A percentile compares a stretch with the other conserved stretches of the same genome.
Evolutionary conservation across 2,113 vertebrate species (phyloP).

Genomic region (Campylomormyrus tamandua): DNA sequence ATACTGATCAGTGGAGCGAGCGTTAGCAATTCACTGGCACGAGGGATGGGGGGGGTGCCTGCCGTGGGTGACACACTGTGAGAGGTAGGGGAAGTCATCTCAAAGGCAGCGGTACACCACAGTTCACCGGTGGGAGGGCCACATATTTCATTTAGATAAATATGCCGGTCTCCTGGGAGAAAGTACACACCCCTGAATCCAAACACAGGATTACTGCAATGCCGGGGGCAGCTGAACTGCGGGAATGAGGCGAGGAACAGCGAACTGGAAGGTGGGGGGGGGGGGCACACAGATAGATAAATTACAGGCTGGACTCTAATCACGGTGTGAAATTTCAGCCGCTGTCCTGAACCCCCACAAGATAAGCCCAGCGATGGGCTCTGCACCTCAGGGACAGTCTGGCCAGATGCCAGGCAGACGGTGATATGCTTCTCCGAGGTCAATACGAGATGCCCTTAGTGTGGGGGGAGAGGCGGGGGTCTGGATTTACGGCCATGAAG

Average conservation of each 20-base stretch:
- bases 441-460: background rate
- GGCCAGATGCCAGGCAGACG: background rate
- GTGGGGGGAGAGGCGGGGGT: background rate
- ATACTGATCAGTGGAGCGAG: background rate
- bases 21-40: slow-evolving; percentile 22
- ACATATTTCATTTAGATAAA: background rate
- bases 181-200: background rate
- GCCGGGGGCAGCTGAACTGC: background rate
- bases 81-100: background rate
- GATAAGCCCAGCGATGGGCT: background rate
- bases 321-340: background rate
- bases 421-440: background rate
- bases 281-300: slow-evolving; percentile 40
- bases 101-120: background rate
- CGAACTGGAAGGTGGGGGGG: background rate
- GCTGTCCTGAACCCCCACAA: background rate
- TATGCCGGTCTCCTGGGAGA: background rate
- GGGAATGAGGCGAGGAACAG: background rate
- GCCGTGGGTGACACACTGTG: background rate
- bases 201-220: background rate
- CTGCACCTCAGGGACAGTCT: background rate
- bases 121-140: background rate
- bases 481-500: background rate
- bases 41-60: background rate
- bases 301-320: background rate